phyloP scores from a whole-genome alignment of 2,797 vertebrate genomes.

The Todus mexicanus region DNA sequence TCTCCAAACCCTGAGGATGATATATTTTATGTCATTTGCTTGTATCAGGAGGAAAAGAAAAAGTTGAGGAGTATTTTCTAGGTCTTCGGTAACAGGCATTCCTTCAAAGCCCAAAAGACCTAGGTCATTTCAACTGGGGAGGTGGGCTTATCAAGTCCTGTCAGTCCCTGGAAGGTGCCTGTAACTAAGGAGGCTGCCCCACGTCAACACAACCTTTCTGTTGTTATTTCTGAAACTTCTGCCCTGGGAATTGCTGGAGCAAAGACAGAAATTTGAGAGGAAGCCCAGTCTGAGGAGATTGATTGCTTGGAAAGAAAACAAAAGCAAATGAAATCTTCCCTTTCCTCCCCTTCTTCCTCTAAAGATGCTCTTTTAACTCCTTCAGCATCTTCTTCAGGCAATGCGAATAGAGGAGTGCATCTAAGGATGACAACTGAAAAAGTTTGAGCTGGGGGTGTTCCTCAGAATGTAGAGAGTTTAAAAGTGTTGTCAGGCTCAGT shows the following conservation, averaged over 20 bases:
- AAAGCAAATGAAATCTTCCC: constrained; percentile 30
- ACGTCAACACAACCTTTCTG: constrained; percentile 16
- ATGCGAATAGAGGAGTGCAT: not conserved
- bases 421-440: not conserved
- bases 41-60: not conserved
- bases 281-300: constrained; percentile 4
- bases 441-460: not conserved
- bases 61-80: not conserved
- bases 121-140: not conserved
- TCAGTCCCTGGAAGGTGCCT: not conserved
- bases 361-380: constrained; percentile 27
- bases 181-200: constrained; percentile 1
- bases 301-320: constrained; percentile 48
- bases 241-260: constrained; percentile 27
- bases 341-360: not conserved
- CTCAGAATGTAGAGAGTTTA: not conserved
- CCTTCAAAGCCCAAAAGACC: not conserved
- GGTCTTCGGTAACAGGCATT: not conserved
- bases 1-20: not conserved
- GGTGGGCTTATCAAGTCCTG: not conserved
- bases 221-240: constrained; percentile 3
- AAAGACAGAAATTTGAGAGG: constrained; percentile 45
- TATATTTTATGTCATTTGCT: not conserved
- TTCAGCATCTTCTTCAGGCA: not conserved
- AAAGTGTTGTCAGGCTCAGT: not conserved